Base-by-base conservation (phyloP, 2,797 vertebrate genomes). In the Fistularia tabacaria region DNA sequence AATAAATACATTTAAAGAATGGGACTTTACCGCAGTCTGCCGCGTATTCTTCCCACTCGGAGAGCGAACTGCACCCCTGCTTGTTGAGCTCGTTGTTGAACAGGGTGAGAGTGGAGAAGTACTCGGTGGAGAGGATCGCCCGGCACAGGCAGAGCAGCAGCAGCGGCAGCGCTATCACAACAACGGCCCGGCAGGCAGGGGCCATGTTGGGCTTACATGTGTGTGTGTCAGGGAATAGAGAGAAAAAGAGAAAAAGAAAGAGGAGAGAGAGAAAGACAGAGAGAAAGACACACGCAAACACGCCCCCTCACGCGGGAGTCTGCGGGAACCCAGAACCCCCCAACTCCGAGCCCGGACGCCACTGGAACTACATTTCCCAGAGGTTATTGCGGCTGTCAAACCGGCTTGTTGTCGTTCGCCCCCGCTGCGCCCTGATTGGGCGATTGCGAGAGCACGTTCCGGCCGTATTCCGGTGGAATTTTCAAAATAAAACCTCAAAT, bases 21-120 rank as follows among this genome's bases (percentile, higher is more conserved):
- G 54, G 59, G 38, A 61, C 46, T 38, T 91, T 86, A 93, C 92
- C 92, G 84, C 92, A 93, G 82, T 93, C 92, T 1, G 89, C 73
- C 14, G 90, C 77, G 77, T 87, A 90, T 50, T 93, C 92, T 58
- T 93, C 91, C 91, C 90, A 90, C 44, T 92, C 92, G 52, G 91
- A 88, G 48, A 87, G 78, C 63, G 89, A 90, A 73, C 84, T 84
- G 74, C 92, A 93, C 44, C 90, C 90, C 72, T 91, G 91, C 65
- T 89, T 88, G 76, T 87, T 86, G 41, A 92, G 86, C 54, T 91
- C 90, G 8, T 82, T 90, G 77, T 90, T 90, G 82, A 92, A 91
- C 48, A 91, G 57, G 3, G 88, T 87, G 49, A 92, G 84, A 0
- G 88, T 87, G 62, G 91, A 91, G 76, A 92, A 89, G 47, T 80